Evolutionary conservation across 1,140 invertebrate species (phyloP).

Genomic region (Habropoda laboriosa): DNA sequence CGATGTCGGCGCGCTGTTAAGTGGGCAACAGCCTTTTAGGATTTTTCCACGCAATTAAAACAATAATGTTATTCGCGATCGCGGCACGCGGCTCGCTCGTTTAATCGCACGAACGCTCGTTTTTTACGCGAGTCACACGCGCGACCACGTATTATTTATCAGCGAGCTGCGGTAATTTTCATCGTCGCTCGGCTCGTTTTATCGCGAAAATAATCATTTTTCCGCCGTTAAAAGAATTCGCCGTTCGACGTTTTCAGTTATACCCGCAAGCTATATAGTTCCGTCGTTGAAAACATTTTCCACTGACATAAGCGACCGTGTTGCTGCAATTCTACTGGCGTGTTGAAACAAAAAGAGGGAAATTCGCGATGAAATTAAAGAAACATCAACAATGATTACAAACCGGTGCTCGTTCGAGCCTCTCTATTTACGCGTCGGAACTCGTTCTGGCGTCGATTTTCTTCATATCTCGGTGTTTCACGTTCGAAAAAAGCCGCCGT

Average conservation of each 20-base stretch:
- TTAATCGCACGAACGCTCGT: too few relatives aligned
- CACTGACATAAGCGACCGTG: too few relatives aligned
- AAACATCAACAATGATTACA: background rate
- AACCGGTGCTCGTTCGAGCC: background rate
- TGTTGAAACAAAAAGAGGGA: too few relatives aligned
- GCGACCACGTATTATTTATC: background rate
- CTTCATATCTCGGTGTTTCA: background rate
- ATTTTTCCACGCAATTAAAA: constrained; percentile 2
- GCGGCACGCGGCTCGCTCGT: too few relatives aligned
- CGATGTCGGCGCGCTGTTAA: too few relatives aligned
- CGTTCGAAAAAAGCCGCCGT: too few relatives aligned
- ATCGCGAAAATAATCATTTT: constrained; percentile 4
- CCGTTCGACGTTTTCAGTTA: background rate
- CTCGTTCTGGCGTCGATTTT: background rate
- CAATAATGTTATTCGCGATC: constrained; percentile 13
- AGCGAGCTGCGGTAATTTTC: background rate
- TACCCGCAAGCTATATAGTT: background rate
- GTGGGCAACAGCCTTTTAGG: too few relatives aligned
- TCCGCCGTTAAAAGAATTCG: background rate
- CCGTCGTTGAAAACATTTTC: background rate
- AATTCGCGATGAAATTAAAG: background rate
- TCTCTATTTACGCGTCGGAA: background rate
- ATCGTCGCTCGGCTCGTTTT: background rate
- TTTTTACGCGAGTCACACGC: background rate
- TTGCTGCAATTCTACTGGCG: too few relatives aligned